Base-by-base conservation (phyloP, 2,888 invertebrate genomes). In the Lymantria monacha region DNA sequence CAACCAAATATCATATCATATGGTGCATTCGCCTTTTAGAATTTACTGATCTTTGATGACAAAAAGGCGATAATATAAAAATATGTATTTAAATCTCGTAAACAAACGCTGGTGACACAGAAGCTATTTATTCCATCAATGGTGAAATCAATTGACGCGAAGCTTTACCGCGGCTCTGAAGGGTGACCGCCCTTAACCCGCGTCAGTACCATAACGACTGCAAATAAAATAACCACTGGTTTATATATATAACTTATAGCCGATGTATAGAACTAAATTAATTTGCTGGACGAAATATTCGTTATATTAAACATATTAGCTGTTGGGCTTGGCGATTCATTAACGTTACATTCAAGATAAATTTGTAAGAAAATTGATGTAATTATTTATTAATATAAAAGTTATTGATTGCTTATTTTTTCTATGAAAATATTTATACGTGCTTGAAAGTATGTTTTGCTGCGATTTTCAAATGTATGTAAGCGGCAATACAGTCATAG, bases 211-310 rank as follows among this genome's bases (percentile, higher is more conserved):
- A 53, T 56, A 66, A 63, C 61, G 61, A 61, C 55, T 55, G 13
- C 37, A 53, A 62, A 69, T 70, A 70, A 64, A 74, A 69, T 66
- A 57, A 65, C 52, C 62, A 63, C 70, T 72, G 69, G 70, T 72
- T 73, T 70, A 22, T 22, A 72, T 63, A 61, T 8, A 13, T 22
- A 33, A 48, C 43, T 51, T 42, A 55, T 47, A 51, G 55, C 49
- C 12, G 13, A 5, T 33, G 33, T 33, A 10, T 7, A 33, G 33
- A 10, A 10, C 33, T 33, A 33, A 33, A 33, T 33, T 33, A 33
- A 3, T 33, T 33, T 33, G 33, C 9, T 8, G 10, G 10, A 36
- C 37, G 46, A 31, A 30, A 42, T 22, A 13, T 42, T 14, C 8
- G 22, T 22, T 42, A 2, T 42, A 42, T 36, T 14, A 12, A 12